Base-by-base conservation (phyloP, 2,888 invertebrate species). In the Megamerina dolium region DNA sequence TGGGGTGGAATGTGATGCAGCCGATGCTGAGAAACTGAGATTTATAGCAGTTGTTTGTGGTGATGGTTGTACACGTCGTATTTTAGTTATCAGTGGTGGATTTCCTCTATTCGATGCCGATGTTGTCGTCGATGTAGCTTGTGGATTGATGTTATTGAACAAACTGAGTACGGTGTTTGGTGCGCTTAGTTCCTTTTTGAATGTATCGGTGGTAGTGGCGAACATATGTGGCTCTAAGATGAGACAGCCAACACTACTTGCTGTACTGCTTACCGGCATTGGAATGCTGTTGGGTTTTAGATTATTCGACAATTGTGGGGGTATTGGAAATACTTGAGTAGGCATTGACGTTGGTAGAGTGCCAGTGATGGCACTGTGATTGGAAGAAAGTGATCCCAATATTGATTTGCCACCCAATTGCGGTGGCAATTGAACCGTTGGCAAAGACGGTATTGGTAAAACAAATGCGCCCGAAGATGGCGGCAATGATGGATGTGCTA, bases 31-130 rank as follows among this genome's bases (percentile, higher is more conserved):
- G 41, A 63, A 64, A 42, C 66, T 66, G 14, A 65, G 53, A 49
- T 65, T 66, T 2, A 66, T 65, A 33, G 65, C 66, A 8, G 64
- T 42, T 4, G 64, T 60, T 26, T 66, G 66, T 9, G 64, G 66
- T 13, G 66, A 65, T 2, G 65, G 63, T 21, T 63, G 65, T 1
- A 65, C 63, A 2, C 65, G 59, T 2, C 66, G 53, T 46, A 65
- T 63, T 42, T 65, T 65, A 2, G 56, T 55, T 19, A 53, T 54
- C 2, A 55, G 50, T 2, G 65, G 53, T 4, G 61, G 58, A 34
- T 59, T 56, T 3, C 49, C 46, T 27, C 33, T 46, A n/a, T 45
- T 14, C 9, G 41, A 17, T 5, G 52, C 31, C 29, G 46, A 37
- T n/a, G 41, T 37, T 9, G 50, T 41, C 14, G 45, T 37, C 1